Evolutionary conservation across 2,797 vertebrate species (phyloP), one percentile per base, ranked within the genome.

Genomic region (Apogon talboti): DNA sequence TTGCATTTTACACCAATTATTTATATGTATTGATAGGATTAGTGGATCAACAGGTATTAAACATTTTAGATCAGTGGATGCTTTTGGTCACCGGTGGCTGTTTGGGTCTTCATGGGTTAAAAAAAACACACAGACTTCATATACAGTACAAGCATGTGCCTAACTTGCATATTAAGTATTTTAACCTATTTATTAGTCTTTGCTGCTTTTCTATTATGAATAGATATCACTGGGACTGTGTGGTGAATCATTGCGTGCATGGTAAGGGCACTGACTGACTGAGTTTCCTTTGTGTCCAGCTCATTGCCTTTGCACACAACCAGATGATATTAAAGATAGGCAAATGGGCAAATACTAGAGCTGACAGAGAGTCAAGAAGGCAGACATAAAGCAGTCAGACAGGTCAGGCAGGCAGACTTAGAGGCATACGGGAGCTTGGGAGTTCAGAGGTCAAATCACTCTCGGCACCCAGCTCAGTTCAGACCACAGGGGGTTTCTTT

Each of bases 401-500:
- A 55, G 18, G 21, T 53, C 69, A 42, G 47, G 28, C 75, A 65
- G 54, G 51, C 76, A 79, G 73, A 69, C 82, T 9, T 46, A 62
- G 38, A 86, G 77, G 69, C 56, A 66, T 77, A 78, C 74, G 73
- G 78, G 79, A 82, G 78, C 77, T 82, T 70, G 54, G 45, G 6
- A 55, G 79, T 81, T 78, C 63, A 66, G 41, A 75, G 87, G 85
- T 89, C 81, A 89, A 76, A 79, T 72, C 79, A 59, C 50, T 86
- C 77, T 68, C 45, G 43, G 71, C 71, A 76, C 68, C 63, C 65
- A 16, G 62, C 63, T 41, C 52, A 51, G 67, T 57, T 74, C 18
- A 12, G 50, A 79, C 64, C 40, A 64, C 59, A 48, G 70, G 78
- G 63, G 48, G 58, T 49, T 51, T 63, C 50, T 71, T 72, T 70